Percentiles rank a stretch among this genome's conserved stretches.
phyloP scores from a whole-genome alignment of 2,113 vertebrate species.

The Oreotrochilus melanogaster region DNA sequence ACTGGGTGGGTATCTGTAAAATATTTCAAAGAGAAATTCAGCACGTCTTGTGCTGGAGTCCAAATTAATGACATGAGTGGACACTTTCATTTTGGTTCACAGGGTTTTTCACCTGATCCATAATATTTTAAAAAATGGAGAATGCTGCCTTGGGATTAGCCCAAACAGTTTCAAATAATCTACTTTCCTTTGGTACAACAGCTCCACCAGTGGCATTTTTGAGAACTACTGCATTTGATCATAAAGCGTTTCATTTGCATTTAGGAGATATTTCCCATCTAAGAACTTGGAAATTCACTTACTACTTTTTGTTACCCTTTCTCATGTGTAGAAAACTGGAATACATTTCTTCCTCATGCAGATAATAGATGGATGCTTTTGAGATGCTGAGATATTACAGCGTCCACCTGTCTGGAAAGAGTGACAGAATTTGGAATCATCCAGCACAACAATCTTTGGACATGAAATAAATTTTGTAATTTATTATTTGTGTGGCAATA shows the following conservation, averaged over 20 bases:
- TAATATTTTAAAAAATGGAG: neutral
- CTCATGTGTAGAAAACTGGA: neutral
- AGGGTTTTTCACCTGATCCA: neutral
- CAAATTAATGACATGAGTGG: neutral
- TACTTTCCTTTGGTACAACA: neutral
- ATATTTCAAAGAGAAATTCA: neutral
- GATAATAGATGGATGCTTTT: neutral
- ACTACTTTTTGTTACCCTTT: neutral
- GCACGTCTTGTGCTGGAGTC: neutral
- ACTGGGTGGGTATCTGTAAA: neutral
- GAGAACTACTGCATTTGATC: neutral
- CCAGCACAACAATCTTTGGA: neutral
- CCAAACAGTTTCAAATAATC: neutral
- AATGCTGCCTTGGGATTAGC: neutral
- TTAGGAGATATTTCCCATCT: neutral
- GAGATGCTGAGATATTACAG: neutral
- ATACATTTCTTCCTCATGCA: neutral
- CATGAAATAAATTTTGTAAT: neutral
- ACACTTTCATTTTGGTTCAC: neutral
- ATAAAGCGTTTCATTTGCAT: neutral
- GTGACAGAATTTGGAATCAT: neutral
- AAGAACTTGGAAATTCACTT: neutral
- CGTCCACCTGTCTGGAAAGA: neutral
- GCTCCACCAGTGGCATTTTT: neutral
- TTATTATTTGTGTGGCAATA: neutral